These are phyloP conservation scores for Rhinoraja longicauda DNA, from an alignment of 2,797 vertebrate genomes.

Conservation along the genomic window DNA sequence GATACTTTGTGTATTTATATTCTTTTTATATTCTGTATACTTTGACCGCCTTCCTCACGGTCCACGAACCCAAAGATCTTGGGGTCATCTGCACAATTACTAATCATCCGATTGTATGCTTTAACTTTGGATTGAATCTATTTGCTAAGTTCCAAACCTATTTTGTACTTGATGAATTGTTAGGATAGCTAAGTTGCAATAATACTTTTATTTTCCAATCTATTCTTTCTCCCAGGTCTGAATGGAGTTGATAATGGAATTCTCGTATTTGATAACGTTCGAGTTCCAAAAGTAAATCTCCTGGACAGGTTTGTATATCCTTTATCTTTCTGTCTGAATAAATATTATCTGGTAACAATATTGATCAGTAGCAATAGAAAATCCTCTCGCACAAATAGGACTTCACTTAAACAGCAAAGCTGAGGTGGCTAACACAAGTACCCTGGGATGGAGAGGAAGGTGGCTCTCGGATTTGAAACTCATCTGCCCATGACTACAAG, in stretches of 20 bases:
- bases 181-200: not conserved
- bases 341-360: not conserved
- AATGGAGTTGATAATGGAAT: constrained; percentile 60
- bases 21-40: too few relatives aligned
- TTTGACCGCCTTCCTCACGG: not conserved
- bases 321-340: not conserved
- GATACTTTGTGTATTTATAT: too few relatives aligned
- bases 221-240: constrained; percentile 47
- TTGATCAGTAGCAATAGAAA: not conserved
- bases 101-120: too few relatives aligned
- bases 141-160: not conserved
- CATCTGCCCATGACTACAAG: too few relatives aligned
- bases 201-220: not conserved
- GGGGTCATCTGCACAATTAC: too few relatives aligned
- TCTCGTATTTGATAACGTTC: constrained; percentile 55
- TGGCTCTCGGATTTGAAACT: too few relatives aligned
- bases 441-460: too few relatives aligned
- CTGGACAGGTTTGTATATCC: constrained; percentile 53
- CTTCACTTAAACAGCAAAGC: not conserved
- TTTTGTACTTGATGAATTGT: not conserved
- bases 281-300: constrained; percentile 56
- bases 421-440: not conserved
- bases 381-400: not conserved
- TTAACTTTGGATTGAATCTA: not conserved
- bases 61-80: too few relatives aligned